Evolutionary conservation across 53 echinoderm and acorn worm genomes (phyloP), one percentile per base, ranked within the genome.

Genomic region (Stichopus horrens): DNA sequence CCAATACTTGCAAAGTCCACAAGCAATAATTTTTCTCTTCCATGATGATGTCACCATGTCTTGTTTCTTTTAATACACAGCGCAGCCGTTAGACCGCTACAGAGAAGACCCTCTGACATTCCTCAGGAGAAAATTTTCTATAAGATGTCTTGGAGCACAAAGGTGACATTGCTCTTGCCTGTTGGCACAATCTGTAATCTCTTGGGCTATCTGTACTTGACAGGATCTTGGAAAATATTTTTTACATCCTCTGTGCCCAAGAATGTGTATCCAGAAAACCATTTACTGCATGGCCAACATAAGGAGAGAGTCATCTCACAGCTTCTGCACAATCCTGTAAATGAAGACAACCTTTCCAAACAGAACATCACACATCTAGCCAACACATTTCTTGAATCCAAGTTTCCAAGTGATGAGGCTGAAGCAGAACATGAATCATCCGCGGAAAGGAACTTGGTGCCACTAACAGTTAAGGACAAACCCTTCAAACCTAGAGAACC

Each of bases 151-250:
- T 79, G 80, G 53, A 86, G 81, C 59, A 60, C 93, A 5, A 94
- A 89, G 86, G 92, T 92, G 57, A 86, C 94, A 22, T 86, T 91
- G 73, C 88, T 96, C 37, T 74, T 93, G n/a, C 81, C 91, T 10
- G 59, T 91, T 13, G 88, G 94, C 9, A 91, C 94, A 5, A 89
- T 93, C 23, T 58, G 93, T 14, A 96, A 94, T 80, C 86, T 94
- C 8, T 66, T 94, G n/a, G 58, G 89, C 73, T 96, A 90, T 63
- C 75, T 93, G 76, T 86, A 76, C 86, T 85, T 94, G 65, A 89
- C 94, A 0, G 96, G 96, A 22, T 83, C 83, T 20, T 83, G 83
- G 83, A 59, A 83, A 23, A 83, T 59, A 21, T 54, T 90, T 75
- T 23, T 74, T 77, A 7, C 19, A 20, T 14, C 88, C 90, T n/a